Evolutionary conservation across 2,797 vertebrate species (phyloP).

Genomic region (Naso thynnoides): DNA sequence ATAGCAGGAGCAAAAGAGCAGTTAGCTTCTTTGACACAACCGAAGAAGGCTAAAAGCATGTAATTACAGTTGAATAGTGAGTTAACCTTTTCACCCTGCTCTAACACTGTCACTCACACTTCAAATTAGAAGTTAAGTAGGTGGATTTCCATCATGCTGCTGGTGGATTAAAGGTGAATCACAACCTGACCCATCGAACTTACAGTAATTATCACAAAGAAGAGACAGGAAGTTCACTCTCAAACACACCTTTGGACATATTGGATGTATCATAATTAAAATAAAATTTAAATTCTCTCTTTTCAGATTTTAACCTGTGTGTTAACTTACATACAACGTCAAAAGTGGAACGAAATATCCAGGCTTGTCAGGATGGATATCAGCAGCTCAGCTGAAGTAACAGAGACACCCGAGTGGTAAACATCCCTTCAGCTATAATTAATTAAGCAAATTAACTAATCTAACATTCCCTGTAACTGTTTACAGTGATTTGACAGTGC

Average conservation of each 20-base stretch:
- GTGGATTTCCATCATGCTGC: constrained; percentile 45
- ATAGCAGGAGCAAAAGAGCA: neutral
- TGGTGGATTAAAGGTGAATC: constrained; percentile 33
- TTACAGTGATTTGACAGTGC: constrained; percentile 34
- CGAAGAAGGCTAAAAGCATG: constrained; percentile 52
- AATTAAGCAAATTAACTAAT: constrained; percentile 52
- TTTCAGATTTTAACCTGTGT: constrained; percentile 10
- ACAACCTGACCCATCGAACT: constrained; percentile 31
- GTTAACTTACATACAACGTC: neutral
- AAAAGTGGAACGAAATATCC: neutral
- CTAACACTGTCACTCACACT: constrained; percentile 42
- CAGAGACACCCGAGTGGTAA: constrained; percentile 35
- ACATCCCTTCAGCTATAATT: constrained; percentile 53
- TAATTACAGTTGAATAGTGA: constrained; percentile 67
- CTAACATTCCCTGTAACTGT: constrained; percentile 41
- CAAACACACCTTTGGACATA: neutral
- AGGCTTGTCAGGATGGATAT: constrained; percentile 17
- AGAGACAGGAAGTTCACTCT: constrained; percentile 6
- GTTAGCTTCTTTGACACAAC: constrained; percentile 28
- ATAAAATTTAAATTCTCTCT: neutral
- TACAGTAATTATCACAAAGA: constrained; percentile 28
- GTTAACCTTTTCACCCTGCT: constrained; percentile 66
- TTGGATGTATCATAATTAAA: neutral
- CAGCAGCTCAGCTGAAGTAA: constrained; percentile 31
- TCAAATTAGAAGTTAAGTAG: constrained; percentile 45